phyloP scores from a whole-genome alignment of 2,113 vertebrate genomes.

The Apteryx mantelli region DNA sequence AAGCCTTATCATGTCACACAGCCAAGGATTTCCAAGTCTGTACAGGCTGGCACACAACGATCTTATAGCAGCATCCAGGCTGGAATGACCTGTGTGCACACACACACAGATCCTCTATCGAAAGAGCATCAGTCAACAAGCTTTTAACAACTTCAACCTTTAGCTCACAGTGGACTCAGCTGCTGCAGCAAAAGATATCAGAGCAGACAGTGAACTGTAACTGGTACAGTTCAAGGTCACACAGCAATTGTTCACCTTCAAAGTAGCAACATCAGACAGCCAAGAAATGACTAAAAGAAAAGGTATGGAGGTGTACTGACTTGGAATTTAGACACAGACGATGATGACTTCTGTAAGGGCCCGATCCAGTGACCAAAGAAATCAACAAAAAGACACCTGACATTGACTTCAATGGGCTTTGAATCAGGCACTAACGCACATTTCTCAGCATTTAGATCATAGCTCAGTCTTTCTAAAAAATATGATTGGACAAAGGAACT shows the following conservation, averaged over 20 bases:
- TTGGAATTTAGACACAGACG: not conserved
- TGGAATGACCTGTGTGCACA: not conserved
- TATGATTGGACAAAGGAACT: not conserved
- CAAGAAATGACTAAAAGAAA: not conserved
- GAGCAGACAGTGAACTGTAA: not conserved
- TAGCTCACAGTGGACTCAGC: not conserved
- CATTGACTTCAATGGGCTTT: not conserved
- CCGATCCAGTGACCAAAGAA: not conserved
- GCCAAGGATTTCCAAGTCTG: not conserved
- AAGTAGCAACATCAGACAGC: not conserved
- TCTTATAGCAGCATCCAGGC: not conserved
- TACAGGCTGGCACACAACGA: not conserved
- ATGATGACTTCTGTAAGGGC: not conserved
- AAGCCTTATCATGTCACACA: not conserved
- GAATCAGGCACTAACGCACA: not conserved
- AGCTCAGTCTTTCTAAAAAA: not conserved
- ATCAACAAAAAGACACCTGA: not conserved
- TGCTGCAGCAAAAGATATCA: slow-evolving; percentile 4
- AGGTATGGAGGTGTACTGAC: not conserved
- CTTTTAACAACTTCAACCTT: not conserved
- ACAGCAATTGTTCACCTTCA: not conserved
- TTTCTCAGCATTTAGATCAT: not conserved
- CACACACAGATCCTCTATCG: not conserved
- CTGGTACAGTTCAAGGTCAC: slow-evolving; percentile 4
- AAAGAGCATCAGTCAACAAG: not conserved